These are phyloP conservation scores for Sipha maydis DNA, from an alignment of 2,888 invertebrate genomes.

Conservation along the genomic window DNA sequence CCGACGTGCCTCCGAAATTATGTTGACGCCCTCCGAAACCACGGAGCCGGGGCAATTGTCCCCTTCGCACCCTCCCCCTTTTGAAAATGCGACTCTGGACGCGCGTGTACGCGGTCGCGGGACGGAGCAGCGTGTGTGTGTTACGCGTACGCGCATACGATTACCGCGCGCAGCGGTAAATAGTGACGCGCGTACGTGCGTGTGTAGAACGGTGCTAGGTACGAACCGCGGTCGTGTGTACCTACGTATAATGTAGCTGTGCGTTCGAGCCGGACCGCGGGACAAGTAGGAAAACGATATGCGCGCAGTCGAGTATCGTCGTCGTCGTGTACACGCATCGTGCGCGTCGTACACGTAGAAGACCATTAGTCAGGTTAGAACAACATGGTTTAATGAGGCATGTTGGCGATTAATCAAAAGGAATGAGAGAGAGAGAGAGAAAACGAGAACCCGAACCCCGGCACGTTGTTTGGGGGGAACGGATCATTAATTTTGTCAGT, in stretches of 20 bases:
- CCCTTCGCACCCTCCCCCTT: no score
- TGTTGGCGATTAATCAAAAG: slow-evolving; percentile 56
- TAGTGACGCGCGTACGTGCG: no score
- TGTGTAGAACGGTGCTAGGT: no score
- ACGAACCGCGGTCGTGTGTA: background rate
- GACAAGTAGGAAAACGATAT: background rate
- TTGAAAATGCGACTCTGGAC: no score
- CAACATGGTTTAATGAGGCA: slow-evolving; percentile 57
- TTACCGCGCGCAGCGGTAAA: no score
- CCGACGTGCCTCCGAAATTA: no score
- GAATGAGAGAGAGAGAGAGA: background rate
- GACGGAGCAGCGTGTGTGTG: no score
- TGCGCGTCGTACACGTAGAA: background rate
- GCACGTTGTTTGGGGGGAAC: background rate
- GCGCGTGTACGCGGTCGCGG: no score
- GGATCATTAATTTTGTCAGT: slow-evolving; percentile 61
- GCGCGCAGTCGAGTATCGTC: background rate
- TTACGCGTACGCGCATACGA: no score
- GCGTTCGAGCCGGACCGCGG: no score
- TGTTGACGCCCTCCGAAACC: no score
- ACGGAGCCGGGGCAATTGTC: no score
- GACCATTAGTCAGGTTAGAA: slow-evolving; percentile 56
- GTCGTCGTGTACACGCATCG: background rate
- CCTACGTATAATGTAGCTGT: background rate
- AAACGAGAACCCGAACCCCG: background rate